Percentiles rank a stretch among this genome's conserved stretches.
phyloP scores from a whole-genome alignment of 37 sponge, comb jelly and placozoan species.

The Beroe ovata region DNA sequence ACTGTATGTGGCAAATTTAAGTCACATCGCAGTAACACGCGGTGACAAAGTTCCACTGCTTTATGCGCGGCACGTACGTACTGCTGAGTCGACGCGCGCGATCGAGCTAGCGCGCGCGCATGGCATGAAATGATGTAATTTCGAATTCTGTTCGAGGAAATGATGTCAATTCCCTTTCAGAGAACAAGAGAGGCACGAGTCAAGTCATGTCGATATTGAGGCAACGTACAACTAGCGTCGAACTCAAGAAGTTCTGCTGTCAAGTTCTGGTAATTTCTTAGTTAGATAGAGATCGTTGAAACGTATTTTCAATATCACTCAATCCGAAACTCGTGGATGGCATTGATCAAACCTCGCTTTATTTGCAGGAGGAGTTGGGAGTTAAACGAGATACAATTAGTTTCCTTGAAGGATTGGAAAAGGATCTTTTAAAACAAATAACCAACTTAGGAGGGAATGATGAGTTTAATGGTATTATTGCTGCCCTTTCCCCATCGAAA shows the following conservation, averaged over 20 bases:
- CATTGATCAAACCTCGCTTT: too few species aligned
- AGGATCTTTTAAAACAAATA: slow-evolving; percentile 26
- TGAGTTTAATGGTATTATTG: not conserved
- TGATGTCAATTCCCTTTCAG: slow-evolving; percentile 20
- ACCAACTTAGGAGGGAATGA: slow-evolving; percentile 26
- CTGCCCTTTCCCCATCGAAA: slow-evolving; percentile 22
- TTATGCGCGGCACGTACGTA: too few species aligned
- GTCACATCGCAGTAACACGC: too few species aligned
- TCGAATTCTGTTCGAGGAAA: too few species aligned
- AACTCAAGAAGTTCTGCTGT: slow-evolving; percentile 18
- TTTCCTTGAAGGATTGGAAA: not conserved
- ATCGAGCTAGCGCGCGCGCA: too few species aligned
- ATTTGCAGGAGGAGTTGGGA: slow-evolving; percentile 16
- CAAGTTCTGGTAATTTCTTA: slow-evolving; percentile 16
- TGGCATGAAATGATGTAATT: too few species aligned
- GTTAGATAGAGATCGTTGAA: too few species aligned
- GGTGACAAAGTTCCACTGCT: too few species aligned
- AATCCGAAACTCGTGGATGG: too few species aligned
- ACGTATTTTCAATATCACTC: too few species aligned
- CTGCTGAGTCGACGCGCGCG: too few species aligned
- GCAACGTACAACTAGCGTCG: slow-evolving; percentile 19
- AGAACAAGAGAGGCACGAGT: not conserved
- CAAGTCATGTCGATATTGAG: slow-evolving; percentile 20
- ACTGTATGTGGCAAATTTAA: too few species aligned
- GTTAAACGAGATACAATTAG: not conserved